A percentile compares a stretch with the other conserved stretches of the same genome.
phyloP scores from a whole-genome alignment of 1,140 invertebrate genomes.

The Ceratina calcarata region DNA sequence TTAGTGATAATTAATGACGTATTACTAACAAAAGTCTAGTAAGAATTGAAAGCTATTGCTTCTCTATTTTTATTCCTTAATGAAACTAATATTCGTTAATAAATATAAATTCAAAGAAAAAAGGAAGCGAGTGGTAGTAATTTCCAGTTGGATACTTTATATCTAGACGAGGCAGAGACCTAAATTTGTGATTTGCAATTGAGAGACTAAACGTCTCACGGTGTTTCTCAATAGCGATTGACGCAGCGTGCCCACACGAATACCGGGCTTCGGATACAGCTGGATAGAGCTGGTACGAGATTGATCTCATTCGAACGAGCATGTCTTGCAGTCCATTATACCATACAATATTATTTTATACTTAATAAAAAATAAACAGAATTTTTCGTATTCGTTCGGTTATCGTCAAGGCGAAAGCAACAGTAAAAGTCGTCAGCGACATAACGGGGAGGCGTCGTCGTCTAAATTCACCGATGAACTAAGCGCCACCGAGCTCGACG shows the following conservation, averaged over 20 bases:
- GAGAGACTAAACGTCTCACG: neutral
- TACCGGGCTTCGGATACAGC: neutral
- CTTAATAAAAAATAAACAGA: no score
- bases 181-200: neutral
- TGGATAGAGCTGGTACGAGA: neutral
- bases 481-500: slow-evolving; percentile 52
- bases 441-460: neutral
- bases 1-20: no score
- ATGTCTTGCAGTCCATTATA: neutral
- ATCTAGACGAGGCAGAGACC: neutral
- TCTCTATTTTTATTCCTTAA: no score
- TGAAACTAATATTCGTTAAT: no score
- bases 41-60: no score
- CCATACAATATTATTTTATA: no score
- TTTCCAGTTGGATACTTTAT: no score
- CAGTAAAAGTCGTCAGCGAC: neutral
- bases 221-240: neutral
- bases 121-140: no score
- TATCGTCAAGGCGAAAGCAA: neutral
- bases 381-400: no score
- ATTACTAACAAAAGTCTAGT: no score
- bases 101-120: no score
- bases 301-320: neutral
- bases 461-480: slow-evolving; percentile 65
- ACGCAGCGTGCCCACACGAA: neutral